Evolutionary conservation across 2,888 invertebrate genomes (phyloP), one percentile per base, ranked within the genome.

Genomic region (Aphodius granarius): DNA sequence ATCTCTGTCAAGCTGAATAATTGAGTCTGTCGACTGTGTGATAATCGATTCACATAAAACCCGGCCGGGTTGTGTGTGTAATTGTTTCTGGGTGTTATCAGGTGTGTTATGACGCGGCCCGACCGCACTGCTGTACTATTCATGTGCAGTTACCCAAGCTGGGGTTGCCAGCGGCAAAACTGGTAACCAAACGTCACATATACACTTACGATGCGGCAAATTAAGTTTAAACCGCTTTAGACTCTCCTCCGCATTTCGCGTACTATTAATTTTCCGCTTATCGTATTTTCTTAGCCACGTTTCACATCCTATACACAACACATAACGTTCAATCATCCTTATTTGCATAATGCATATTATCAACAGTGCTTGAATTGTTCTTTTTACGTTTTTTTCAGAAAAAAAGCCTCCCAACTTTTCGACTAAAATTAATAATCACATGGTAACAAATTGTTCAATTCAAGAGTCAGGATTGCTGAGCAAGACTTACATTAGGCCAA

Each of bases 121-220:
- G 74, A 78, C 79, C 78, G 73, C 79, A 79, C 78, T 80, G 71
- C 76, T 80, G 77, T 78, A 80, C 77, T 79, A 81, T 81, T 81
- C 80, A 81, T 78, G 79, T 66, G 76, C 20, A 23, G 79, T 78
- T 19, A 70, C 80, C 80, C 78, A 13, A 13, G 9, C 43, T 9
- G 43, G 43, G 43, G 6, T 43, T 13, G 43, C 79, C 78, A 74
- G 79, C 75, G 79, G 78, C 76, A 73, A 74, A 74, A 73, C 76
- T 78, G 77, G 78, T 77, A 81, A 80, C 79, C 81, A 76, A 77
- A 80, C 80, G 80, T 81, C 82, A 80, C 80, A 79, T 80, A 43
- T 43, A 78, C 77, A 78, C 81, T 82, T 81, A 81, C 80, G 81
- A 81, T 81, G 81, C 79, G 82, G 82, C 80, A 79, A 81, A 81